Evolutionary conservation across 92 coral and sea anemone species (phyloP), one percentile per base, ranked within the genome.

Genomic region (Epizoanthus scotinus): DNA sequence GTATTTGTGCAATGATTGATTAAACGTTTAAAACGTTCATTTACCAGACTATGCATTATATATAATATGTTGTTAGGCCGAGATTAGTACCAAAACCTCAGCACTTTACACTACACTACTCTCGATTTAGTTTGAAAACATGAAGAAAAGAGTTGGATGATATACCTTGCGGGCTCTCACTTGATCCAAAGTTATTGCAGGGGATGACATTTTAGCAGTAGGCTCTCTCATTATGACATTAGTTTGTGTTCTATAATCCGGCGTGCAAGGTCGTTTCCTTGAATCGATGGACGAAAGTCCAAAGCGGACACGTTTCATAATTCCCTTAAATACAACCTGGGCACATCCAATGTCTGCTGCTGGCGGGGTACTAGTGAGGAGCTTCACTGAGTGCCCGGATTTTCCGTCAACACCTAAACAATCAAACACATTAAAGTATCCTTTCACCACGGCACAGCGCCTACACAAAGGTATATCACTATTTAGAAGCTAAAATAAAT

Each of bases 211-310:
- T 40, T 75, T 75, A 13, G 25, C 36, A 59, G n/a, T 60, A 58
- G 81, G 81, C 24, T 68, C 59, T 75, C 69, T 40, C 81, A 58
- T 75, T 38, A 75, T 58, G 12, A 58, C 66, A 31, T 59, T 75
- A n/a, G 68, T 60, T n/a, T 57, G 40, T 68, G 59, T 75, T 60
- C 67, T 28, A 60, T 52, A 75, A 15, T 59, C 40, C 14, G 1
- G 19, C 15, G 52, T 70, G 31, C 44, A 20, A 24, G 26, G 42
- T 21, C 6, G 56, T 14, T 49, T 59, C 26, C 40, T 75, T 25
- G 67, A 22, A 58, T 40, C 63, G 68, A 52, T 47, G 8, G 68
- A 38, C 26, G 26, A 21, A 59, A 40, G 56, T 47, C 69, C 44
- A 20, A 60, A 75, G 15, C 68, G 55, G 21, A 38, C 27, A 31